Evolutionary conservation across 2,888 invertebrate genomes (phyloP).

Genomic region (Macaria liturata): DNA sequence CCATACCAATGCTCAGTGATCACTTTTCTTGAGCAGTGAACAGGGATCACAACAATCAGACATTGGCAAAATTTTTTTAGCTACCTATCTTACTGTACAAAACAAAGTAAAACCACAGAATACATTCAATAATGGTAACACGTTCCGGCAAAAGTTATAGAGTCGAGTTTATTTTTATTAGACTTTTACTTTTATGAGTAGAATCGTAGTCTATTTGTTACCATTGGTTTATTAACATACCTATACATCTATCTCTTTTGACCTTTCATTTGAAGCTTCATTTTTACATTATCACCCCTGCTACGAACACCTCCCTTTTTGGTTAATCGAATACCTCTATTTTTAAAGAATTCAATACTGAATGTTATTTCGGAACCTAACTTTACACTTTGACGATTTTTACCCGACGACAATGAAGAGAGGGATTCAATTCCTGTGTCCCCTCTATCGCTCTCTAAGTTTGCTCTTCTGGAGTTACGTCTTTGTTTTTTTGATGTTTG

Average conservation of each 20-base stretch:
- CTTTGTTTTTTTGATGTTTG: neutral
- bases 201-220: no score
- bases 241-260: neutral
- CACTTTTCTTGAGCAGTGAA: no score
- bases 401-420: constrained; percentile 3
- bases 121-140: no score
- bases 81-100: no score
- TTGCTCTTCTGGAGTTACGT: neutral
- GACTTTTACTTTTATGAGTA: no score
- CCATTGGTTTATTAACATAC: no score
- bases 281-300: neutral
- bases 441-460: neutral
- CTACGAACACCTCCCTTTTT: neutral
- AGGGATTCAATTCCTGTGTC: neutral
- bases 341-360: constrained; percentile 40
- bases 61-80: no score
- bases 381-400: constrained; percentile 24
- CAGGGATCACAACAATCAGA: no score
- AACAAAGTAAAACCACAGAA: no score
- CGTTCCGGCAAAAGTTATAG: no score
- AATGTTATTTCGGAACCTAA: constrained; percentile 40
- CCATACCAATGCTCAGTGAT: no score
- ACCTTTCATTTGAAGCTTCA: constrained; percentile 16
- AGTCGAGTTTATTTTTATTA: no score
- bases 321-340: neutral